A percentile compares a stretch with the other conserved stretches of the same genome.
phyloP scores from a whole-genome alignment of 37 sponge, comb jelly and placozoan genomes.

The Lycopodina hypogea region DNA sequence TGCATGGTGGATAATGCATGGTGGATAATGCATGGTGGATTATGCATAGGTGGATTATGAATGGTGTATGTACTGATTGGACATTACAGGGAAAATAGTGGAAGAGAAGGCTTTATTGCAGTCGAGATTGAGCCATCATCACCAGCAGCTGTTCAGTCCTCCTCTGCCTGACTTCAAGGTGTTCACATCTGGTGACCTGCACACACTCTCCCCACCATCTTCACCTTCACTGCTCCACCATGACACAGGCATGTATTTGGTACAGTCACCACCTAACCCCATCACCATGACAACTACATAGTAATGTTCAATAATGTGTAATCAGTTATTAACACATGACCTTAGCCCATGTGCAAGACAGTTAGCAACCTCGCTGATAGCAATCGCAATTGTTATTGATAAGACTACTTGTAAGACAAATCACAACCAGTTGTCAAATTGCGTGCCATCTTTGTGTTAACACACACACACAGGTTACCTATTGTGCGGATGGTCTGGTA shows the following conservation, averaged over 20 bases:
- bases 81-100: slow-evolving; percentile 38
- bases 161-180: slow-evolving; percentile 27
- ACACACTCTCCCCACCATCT: background rate
- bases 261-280: background rate
- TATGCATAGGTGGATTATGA: too few species aligned
- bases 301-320: too few species aligned
- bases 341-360: slow-evolving; percentile 48
- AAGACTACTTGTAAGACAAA: background rate
- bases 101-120: background rate
- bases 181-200: background rate
- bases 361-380: slow-evolving; percentile 3
- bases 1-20: too few species aligned
- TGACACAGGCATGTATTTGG: background rate
- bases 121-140: slow-evolving; percentile 5
- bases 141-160: slow-evolving; percentile 39
- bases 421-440: background rate
- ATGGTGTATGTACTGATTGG: too few species aligned
- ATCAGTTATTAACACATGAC: background rate
- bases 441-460: too few species aligned
- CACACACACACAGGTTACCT: too few species aligned
- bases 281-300: background rate
- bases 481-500: background rate
- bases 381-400: background rate
- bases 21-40: too few species aligned
- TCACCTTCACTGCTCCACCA: slow-evolving; percentile 1